Percentiles rank a stretch among this genome's conserved stretches.
Conservation (phyloP, 2,888 invertebrate species). For the Chloroclystis v-ata region DNA sequence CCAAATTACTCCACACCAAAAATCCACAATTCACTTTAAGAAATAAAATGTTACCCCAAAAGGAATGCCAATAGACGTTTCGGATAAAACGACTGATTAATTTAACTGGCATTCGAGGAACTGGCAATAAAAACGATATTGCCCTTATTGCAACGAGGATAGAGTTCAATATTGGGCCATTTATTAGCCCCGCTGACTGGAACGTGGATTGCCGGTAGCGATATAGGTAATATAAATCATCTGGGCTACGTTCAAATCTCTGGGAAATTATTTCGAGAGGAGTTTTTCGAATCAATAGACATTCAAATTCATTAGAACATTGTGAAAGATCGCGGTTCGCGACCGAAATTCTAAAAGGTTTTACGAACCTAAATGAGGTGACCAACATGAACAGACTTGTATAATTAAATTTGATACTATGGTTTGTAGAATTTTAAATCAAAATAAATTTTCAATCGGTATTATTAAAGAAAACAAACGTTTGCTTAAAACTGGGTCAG, state of each 20-base stretch:
- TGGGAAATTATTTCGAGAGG: constrained; percentile 11
- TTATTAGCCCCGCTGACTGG: constrained; percentile 22
- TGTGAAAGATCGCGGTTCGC: background rate
- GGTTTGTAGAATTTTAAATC: background rate
- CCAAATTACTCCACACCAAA: constrained; percentile 20
- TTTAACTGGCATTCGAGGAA: constrained; percentile 32
- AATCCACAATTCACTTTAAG: constrained; percentile 30
- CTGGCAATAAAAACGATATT: constrained; percentile 26
- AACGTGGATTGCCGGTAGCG: constrained; percentile 24
- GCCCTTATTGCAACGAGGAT: constrained; percentile 20
- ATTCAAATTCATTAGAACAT: background rate
- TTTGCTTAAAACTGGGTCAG: constrained; percentile 18
- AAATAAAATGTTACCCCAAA: constrained; percentile 30
- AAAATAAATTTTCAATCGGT: background rate
- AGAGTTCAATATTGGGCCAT: constrained; percentile 24
- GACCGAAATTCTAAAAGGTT: background rate
- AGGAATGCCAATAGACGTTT: constrained; percentile 31
- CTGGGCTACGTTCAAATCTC: constrained; percentile 21
- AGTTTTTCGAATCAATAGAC: constrained; percentile 1
- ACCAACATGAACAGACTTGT: too few species aligned
- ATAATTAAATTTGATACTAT: background rate
- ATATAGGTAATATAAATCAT: constrained; percentile 28
- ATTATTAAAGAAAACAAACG: constrained; percentile 8
- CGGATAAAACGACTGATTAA: constrained; percentile 34
- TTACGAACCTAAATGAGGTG: too few species aligned